Evolutionary conservation across 2,113 vertebrate species (phyloP).

Genomic region (Osmerus eperlanus): DNA sequence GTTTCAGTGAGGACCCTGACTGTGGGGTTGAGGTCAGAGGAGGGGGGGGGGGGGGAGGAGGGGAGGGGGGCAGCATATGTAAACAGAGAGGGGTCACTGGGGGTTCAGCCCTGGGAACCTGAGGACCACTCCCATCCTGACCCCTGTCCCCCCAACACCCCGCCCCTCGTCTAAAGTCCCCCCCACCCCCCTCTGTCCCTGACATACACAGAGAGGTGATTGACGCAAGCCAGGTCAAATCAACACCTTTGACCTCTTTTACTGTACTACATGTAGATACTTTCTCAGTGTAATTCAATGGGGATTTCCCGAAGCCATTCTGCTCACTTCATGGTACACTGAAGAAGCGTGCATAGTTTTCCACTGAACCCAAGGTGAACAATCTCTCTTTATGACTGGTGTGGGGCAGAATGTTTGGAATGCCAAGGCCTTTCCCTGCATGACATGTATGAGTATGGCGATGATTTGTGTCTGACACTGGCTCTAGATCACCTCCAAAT

Average conservation of each 20-base stretch:
- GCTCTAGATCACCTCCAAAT: slow-evolving; percentile 51
- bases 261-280: not conserved
- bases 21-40: slow-evolving; percentile 41
- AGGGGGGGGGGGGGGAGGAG: slow-evolving; percentile 78
- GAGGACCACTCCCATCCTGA: slow-evolving; percentile 57
- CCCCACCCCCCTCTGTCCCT: slow-evolving; percentile 5
- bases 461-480: slow-evolving; percentile 57
- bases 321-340: not conserved
- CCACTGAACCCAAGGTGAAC: slow-evolving; percentile 27
- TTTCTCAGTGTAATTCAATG: not conserved
- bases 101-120: slow-evolving; percentile 78
- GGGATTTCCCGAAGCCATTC: not conserved
- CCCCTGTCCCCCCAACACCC: not conserved
- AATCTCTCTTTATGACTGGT: slow-evolving; percentile 11
- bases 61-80: slow-evolving; percentile 81
- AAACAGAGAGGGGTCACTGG: slow-evolving; percentile 86
- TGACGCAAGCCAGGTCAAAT: slow-evolving; percentile 45
- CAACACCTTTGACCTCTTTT: slow-evolving; percentile 20
- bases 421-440: slow-evolving; percentile 78
- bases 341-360: slow-evolving; percentile 19
- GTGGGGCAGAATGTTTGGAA: slow-evolving; percentile 43
- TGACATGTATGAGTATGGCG: slow-evolving; percentile 8
- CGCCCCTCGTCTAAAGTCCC: not conserved
- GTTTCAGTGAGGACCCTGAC: slow-evolving; percentile 33
- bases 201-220: slow-evolving; percentile 32